phyloP scores from a whole-genome alignment of 2,888 invertebrate species.

The Polymixis flavicincta region DNA sequence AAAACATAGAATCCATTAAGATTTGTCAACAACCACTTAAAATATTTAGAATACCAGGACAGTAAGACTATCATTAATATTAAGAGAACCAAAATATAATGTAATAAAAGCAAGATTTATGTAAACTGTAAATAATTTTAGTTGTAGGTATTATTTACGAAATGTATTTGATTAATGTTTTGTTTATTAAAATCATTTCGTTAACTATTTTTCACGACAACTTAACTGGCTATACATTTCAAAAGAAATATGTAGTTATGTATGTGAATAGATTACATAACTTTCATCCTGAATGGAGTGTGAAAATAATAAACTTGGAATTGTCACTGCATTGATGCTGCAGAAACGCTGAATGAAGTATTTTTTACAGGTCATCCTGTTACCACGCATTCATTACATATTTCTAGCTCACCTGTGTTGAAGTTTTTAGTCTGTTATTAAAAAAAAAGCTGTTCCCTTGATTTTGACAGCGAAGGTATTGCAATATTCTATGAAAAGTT shows the following conservation, averaged over 20 bases:
- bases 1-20: conserved; percentile 17
- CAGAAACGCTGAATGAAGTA: too few relatives aligned
- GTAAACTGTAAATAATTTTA: neutral
- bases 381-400: neutral
- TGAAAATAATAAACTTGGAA: neutral
- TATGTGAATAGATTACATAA: conserved; percentile 14
- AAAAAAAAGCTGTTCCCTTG: too few relatives aligned
- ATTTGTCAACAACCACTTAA: conserved; percentile 38
- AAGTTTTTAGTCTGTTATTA: too few relatives aligned
- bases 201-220: neutral
- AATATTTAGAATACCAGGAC: conserved; percentile 31
- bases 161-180: conserved; percentile 24
- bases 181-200: conserved; percentile 10
- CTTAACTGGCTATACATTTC: neutral
- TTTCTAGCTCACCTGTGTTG: too few relatives aligned
- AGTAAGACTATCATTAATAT: conserved; percentile 31
- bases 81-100: neutral
- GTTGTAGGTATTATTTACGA: conserved; percentile 12
- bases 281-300: too few relatives aligned
- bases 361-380: too few relatives aligned
- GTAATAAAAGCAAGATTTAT: conserved; percentile 30
- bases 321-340: too few relatives aligned
- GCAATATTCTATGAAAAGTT: too few relatives aligned
- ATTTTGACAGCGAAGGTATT: too few relatives aligned
- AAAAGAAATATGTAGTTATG: neutral